phyloP scores from a whole-genome alignment of 1,140 invertebrate species.

The Drosophila azteca region DNA sequence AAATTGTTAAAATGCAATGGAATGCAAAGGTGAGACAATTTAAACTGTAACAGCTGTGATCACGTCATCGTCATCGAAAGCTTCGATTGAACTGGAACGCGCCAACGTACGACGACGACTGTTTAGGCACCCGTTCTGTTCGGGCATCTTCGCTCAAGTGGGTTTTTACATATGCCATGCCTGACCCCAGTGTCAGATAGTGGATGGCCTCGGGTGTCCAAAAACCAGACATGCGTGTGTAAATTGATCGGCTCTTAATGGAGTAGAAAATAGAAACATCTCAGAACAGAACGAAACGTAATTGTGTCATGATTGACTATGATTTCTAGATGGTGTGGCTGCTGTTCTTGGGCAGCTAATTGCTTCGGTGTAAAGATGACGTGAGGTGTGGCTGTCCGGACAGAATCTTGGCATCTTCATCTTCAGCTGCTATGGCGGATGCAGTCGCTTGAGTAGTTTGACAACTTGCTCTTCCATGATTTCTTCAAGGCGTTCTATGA shows the following conservation, averaged over 20 bases:
- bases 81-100: constrained; percentile 19
- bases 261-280: constrained; percentile 2
- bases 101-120: constrained; percentile 26
- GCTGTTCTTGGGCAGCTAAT: not conserved
- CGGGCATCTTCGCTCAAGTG: constrained; percentile 14
- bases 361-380: not conserved
- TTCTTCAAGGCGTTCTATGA: no score
- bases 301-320: constrained; percentile 41
- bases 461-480: not conserved
- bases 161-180: constrained; percentile 28
- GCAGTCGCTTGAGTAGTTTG: not conserved
- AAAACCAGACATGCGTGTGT: constrained; percentile 47
- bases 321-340: constrained; percentile 24
- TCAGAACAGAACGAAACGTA: constrained; percentile 24
- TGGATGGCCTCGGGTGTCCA: constrained; percentile 45
- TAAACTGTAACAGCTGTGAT: constrained; percentile 42
- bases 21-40: constrained; percentile 30
- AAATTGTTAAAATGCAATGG: constrained; percentile 4
- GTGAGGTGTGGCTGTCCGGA: constrained; percentile 11
- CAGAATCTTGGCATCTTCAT: constrained; percentile 14
- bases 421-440: not conserved
- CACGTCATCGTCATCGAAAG: constrained; percentile 33
- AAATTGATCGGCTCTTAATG: constrained; percentile 37
- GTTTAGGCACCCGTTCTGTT: constrained; percentile 20
- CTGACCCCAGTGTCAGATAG: constrained; percentile 37